These are phyloP conservation scores for Serrognathus titanus DNA, from an alignment of 2,888 invertebrate genomes.

Conservation along the genomic window DNA sequence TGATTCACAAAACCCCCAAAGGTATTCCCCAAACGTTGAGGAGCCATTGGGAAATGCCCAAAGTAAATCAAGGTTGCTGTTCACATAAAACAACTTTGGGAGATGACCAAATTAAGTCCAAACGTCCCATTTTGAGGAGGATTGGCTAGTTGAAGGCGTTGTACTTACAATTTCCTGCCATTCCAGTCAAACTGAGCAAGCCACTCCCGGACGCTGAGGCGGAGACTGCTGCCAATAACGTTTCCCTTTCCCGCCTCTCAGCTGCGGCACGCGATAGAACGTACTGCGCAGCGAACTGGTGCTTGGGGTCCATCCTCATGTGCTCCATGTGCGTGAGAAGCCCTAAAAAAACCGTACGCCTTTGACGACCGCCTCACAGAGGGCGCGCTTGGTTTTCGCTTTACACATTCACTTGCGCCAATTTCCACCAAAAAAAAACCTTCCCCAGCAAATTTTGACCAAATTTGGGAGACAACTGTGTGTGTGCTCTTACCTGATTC, in stretches of 20 bases:
- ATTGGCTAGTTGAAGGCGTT: neutral
- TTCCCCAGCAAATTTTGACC: neutral
- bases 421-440: no score
- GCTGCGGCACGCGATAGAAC: conserved; percentile 87
- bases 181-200: conserved; percentile 60
- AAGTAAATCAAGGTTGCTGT: no score
- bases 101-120: no score
- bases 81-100: no score
- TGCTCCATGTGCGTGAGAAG: conserved; percentile 92
- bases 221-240: conserved; percentile 60
- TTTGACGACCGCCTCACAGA: no score
- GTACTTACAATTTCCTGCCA: conserved; percentile 30
- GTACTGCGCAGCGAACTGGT: conserved; percentile 93
- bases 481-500: conserved; percentile 78
- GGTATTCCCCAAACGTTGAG: no score
- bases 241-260: conserved; percentile 81
- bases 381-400: no score
- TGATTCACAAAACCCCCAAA: no score
- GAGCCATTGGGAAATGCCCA: no score
- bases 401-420: no score
- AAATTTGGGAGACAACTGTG: conserved; percentile 1
- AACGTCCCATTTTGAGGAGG: no score
- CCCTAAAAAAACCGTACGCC: conserved; percentile 54
- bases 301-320: conserved; percentile 95
- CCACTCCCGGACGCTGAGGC: conserved; percentile 60